A percentile compares a stretch with the other conserved stretches of the same genome.
These are phyloP conservation scores for Alexandromys fortis DNA, from an alignment of 2,113 vertebrate species.

Conservation along the genomic window DNA sequence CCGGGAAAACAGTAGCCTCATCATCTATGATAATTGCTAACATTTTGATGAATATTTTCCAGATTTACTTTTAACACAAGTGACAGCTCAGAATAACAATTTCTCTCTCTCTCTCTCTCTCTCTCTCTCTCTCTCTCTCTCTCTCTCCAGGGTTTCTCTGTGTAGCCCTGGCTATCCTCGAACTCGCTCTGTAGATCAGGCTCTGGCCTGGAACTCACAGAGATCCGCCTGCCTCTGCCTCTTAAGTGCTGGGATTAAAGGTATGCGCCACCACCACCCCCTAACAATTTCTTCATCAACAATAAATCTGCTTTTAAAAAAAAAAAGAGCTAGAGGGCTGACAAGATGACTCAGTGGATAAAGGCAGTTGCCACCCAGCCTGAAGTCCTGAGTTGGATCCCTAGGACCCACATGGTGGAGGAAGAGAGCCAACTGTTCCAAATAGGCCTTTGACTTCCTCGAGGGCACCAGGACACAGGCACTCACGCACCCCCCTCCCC, in stretches of 20 bases:
- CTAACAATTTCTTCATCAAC: background rate
- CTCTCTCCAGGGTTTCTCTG: background rate
- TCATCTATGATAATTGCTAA: background rate
- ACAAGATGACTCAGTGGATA: background rate
- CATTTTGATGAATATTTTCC: conserved; percentile 7
- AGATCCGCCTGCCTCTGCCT: background rate
- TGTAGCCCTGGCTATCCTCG: background rate
- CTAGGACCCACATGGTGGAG: too few species aligned
- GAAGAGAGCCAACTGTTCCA: background rate
- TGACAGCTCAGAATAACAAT: background rate
- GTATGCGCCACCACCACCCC: accelerated
- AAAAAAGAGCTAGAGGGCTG: background rate
- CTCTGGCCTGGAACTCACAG: background rate
- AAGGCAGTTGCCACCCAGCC: background rate
- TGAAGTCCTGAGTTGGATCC: background rate
- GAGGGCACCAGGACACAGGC: accelerated
- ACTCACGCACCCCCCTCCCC: too few species aligned
- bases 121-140: too few species aligned
- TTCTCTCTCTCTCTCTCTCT: background rate
- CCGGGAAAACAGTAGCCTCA: background rate
- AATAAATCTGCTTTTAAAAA: background rate
- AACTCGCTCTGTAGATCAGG: background rate
- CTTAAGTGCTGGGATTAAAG: background rate
- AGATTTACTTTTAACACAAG: conserved; percentile 53
- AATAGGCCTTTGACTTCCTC: background rate